Evolutionary conservation across 2,113 vertebrate species (phyloP).

Genomic region (Rousettus leschenaultii): DNA sequence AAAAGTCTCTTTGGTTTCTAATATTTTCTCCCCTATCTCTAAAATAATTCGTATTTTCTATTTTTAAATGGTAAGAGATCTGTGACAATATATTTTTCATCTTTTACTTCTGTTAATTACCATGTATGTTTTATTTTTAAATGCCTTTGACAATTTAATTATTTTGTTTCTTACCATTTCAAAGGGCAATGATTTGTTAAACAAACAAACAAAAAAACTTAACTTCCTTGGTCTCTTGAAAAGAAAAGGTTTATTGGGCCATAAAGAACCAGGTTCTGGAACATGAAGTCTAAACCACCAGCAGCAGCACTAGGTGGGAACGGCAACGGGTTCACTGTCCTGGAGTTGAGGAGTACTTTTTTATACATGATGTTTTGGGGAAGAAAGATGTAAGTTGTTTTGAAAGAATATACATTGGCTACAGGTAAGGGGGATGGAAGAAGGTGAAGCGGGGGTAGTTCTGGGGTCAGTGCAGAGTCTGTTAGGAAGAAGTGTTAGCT

Average conservation of each 20-base stretch:
- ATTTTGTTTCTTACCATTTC: background rate
- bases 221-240: background rate
- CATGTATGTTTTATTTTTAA: background rate
- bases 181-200: background rate
- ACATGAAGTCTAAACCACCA: background rate
- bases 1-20: background rate
- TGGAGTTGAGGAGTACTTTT: background rate
- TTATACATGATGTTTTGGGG: background rate
- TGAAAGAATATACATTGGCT: background rate
- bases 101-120: background rate
- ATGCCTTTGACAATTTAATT: constrained; percentile 24
- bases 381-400: background rate
- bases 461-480: background rate
- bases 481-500: background rate
- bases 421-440: no score
- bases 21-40: background rate
- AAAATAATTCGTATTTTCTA: background rate
- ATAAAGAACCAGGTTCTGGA: background rate
- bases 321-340: background rate
- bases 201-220: background rate
- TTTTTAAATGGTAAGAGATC: constrained; percentile 1
- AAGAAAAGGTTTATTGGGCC: no score
- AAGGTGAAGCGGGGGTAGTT: background rate
- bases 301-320: background rate
- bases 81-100: background rate